Evolutionary conservation across 1,140 invertebrate species (phyloP).

Genomic region (Drosophila nebulosa): DNA sequence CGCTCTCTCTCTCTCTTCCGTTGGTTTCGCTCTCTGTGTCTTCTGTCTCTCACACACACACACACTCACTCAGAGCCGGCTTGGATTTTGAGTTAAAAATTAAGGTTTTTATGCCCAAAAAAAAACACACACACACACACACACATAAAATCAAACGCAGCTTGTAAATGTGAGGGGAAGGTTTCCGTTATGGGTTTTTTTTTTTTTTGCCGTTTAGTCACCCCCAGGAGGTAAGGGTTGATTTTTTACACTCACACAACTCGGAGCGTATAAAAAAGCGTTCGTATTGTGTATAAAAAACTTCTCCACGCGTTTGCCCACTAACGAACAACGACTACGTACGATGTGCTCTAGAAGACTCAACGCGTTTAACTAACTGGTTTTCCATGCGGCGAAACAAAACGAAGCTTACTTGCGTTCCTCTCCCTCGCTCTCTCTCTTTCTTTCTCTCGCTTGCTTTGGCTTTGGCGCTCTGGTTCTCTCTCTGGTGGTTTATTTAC

Average conservation of each 20-base stretch:
- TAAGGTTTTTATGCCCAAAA: slow-evolving; percentile 63
- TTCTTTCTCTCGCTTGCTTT: slow-evolving; percentile 28
- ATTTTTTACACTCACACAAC: slow-evolving; percentile 27
- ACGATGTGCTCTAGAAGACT: slow-evolving; percentile 53
- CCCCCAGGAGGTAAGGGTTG: slow-evolving; percentile 53
- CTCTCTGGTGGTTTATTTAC: slow-evolving; percentile 12
- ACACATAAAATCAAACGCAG: background rate
- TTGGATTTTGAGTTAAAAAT: slow-evolving; percentile 67
- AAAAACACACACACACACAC: too few species aligned
- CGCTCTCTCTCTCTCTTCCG: slow-evolving; percentile 8
- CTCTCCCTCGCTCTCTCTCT: slow-evolving; percentile 30
- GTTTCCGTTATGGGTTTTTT: slow-evolving; percentile 30
- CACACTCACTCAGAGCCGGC: slow-evolving; percentile 53
- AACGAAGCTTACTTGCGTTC: slow-evolving; percentile 8
- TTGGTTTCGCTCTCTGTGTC: background rate
- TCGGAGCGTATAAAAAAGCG: slow-evolving; percentile 48
- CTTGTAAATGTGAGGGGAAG: slow-evolving; percentile 22
- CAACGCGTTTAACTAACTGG: slow-evolving; percentile 63
- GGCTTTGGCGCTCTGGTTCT: slow-evolving; percentile 8
- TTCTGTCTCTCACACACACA: background rate
- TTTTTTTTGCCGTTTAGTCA: slow-evolving; percentile 16
- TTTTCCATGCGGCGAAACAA: slow-evolving; percentile 27
- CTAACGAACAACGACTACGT: slow-evolving; percentile 9
- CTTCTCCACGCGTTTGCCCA: slow-evolving; percentile 26
- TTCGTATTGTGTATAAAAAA: slow-evolving; percentile 50